Percentiles rank a stretch among this genome's conserved stretches.
Conservation (phyloP, 2,113 vertebrate species). For the Chinchilla lanigera region DNA sequence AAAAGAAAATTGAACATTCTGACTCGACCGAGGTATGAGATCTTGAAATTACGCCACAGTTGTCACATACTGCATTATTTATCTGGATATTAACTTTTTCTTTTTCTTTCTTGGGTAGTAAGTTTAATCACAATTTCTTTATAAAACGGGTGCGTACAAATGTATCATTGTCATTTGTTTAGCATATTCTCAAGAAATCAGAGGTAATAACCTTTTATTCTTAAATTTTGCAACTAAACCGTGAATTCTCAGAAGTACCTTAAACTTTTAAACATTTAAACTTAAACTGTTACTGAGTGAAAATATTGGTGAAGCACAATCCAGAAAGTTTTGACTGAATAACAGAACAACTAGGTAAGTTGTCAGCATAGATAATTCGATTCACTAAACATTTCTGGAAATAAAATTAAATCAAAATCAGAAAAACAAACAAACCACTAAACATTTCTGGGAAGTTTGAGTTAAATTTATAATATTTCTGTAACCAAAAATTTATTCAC, state of each 20-base stretch:
- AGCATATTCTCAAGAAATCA: not conserved
- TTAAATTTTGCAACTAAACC: not conserved
- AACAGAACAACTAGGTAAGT: not conserved
- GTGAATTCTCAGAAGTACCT: not conserved
- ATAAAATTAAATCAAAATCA: no score
- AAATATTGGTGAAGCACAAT: not conserved
- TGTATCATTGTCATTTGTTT: not conserved
- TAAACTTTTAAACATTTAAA: slow-evolving; percentile 14
- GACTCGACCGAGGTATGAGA: slow-evolving; percentile 92
- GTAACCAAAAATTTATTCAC: not conserved
- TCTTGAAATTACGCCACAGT: not conserved
- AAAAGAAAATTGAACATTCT: slow-evolving; percentile 93
- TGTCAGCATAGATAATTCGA: not conserved
- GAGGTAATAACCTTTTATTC: not conserved
- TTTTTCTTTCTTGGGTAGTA: not conserved
- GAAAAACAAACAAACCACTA: no score
- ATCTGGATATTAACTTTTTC: not conserved
- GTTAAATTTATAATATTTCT: not conserved
- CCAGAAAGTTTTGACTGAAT: not conserved
- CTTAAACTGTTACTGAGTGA: not conserved
- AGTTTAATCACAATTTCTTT: not conserved
- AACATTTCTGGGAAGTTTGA: not conserved
- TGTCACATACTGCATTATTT: not conserved
- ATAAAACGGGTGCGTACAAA: no score
- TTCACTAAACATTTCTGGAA: not conserved